These are phyloP conservation scores for Thamnophis elegans DNA, from an alignment of 2,797 vertebrate species.

Conservation along the genomic window DNA sequence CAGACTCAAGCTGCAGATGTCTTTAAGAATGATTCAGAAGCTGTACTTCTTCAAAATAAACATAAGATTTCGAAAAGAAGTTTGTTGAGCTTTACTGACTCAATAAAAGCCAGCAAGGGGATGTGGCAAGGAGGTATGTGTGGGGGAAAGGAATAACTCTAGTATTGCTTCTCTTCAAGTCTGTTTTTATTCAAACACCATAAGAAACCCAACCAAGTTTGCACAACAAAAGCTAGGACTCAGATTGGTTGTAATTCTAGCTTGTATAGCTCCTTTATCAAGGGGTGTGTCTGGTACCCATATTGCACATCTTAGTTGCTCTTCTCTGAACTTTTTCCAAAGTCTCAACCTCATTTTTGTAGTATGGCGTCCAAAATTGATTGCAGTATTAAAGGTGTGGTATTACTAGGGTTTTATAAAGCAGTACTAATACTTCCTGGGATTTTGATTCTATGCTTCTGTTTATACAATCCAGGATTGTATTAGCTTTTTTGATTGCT, in stretches of 20 bases:
- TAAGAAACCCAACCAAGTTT: not conserved
- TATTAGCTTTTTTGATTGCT: no score
- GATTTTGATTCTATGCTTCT: no score
- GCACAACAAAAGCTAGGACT: not conserved
- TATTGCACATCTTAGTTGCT: not conserved
- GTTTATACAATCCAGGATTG: no score
- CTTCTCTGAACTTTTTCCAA: no score
- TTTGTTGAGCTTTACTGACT: not conserved
- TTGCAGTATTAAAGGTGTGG: no score
- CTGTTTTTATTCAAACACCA: not conserved
- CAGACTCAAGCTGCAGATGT: not conserved
- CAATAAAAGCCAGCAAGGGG: not conserved
- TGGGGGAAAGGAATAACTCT: not conserved
- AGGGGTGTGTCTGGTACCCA: not conserved
- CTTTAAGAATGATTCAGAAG: not conserved
- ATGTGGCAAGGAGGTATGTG: not conserved
- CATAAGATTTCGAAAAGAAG: not conserved
- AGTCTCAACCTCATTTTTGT: no score
- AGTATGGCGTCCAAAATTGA: no score
- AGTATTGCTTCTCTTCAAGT: not conserved
- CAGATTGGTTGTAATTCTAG: not conserved
- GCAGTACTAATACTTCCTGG: no score
- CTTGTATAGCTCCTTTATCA: not conserved
- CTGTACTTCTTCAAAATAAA: not conserved
- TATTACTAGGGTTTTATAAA: no score